A percentile compares a stretch with the other conserved stretches of the same genome.
These are phyloP conservation scores for Nothobranchius kuhntae DNA, from an alignment of 2,113 vertebrate genomes.

Conservation along the genomic window DNA sequence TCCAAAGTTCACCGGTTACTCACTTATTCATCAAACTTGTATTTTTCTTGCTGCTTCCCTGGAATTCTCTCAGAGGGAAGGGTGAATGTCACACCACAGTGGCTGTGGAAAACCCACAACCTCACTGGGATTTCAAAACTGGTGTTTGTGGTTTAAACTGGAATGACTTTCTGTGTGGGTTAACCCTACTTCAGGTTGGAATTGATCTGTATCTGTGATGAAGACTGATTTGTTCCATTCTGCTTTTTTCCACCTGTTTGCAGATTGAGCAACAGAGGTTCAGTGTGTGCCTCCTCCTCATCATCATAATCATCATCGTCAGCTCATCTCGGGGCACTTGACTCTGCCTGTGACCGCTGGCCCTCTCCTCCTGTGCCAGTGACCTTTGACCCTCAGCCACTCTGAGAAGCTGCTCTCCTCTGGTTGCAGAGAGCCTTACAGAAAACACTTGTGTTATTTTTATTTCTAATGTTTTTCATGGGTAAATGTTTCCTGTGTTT, in stretches of 20 bases:
- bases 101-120: too few relatives aligned
- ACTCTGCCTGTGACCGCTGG: constrained; percentile 49
- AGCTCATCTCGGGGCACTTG: constrained; percentile 27
- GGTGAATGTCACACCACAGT: too few relatives aligned
- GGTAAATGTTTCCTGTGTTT: constrained; percentile 44
- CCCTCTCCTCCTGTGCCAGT: constrained; percentile 8
- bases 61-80: too few relatives aligned
- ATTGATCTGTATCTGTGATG: not conserved
- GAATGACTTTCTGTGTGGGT: too few relatives aligned
- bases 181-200: too few relatives aligned
- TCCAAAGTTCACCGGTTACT: constrained; percentile 49
- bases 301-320: constrained; percentile 30
- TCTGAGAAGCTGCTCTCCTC: constrained; percentile 47
- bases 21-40: constrained; percentile 48
- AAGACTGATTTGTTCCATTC: too few relatives aligned
- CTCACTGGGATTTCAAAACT: too few relatives aligned
- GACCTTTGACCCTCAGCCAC: constrained; percentile 48
- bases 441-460: constrained; percentile 53
- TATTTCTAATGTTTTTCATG: constrained; percentile 42
- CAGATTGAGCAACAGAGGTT: constrained; percentile 57
- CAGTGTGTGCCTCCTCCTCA: constrained; percentile 8
- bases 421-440: constrained; percentile 44
- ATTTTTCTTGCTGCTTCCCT: not conserved
- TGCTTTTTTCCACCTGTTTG: not conserved
- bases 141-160: too few relatives aligned